phyloP scores from a whole-genome alignment of 2,888 invertebrate species.

The Actias luna region DNA sequence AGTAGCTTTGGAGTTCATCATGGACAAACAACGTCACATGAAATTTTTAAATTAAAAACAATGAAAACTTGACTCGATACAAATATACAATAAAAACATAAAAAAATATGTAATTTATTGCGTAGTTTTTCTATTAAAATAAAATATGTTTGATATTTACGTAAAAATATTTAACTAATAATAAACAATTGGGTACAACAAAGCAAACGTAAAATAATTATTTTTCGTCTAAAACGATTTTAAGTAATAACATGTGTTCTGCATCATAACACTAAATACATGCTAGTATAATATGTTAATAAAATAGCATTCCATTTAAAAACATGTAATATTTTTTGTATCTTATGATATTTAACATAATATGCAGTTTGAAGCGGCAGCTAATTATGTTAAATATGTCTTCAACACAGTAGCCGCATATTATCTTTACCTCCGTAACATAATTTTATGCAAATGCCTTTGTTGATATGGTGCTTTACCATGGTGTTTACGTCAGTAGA shows the following conservation, averaged over 20 bases:
- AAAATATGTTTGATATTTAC: neutral
- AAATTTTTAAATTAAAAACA: too few relatives aligned
- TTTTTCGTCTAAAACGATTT: neutral
- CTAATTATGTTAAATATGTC: slow-evolving; percentile 2
- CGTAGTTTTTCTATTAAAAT: neutral
- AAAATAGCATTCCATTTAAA: neutral
- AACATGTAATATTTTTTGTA: neutral
- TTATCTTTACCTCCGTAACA: slow-evolving; percentile 13
- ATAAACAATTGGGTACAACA: too few relatives aligned
- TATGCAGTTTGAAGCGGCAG: neutral
- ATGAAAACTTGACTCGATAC: too few relatives aligned
- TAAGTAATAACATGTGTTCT: neutral
- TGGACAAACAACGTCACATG: too few relatives aligned
- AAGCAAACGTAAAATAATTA: neutral
- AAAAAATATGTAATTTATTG: neutral
- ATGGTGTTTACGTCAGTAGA: slow-evolving; percentile 2
- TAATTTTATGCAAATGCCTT: slow-evolving; percentile 15
- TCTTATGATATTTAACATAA: slow-evolving; percentile 1
- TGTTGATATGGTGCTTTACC: slow-evolving; percentile 9
- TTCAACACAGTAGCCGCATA: slow-evolving; percentile 2
- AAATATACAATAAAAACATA: neutral
- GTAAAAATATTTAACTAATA: too few relatives aligned
- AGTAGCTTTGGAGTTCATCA: too few relatives aligned
- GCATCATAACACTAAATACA: neutral
- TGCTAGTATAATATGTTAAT: neutral